Conservation (phyloP, 2,888 invertebrate species). For the Nemotelus nigrinus region DNA sequence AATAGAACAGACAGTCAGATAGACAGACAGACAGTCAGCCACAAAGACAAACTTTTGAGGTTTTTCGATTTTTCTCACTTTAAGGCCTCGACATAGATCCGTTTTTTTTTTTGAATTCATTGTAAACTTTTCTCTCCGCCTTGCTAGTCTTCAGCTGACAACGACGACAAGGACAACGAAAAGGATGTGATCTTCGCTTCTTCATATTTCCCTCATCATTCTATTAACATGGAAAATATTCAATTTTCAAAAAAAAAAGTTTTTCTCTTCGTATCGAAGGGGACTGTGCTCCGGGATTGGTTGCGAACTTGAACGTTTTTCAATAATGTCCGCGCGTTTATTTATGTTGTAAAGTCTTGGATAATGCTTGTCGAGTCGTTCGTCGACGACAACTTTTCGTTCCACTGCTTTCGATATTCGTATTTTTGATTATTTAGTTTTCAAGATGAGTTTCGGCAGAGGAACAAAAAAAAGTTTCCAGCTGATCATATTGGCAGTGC, state of each 20-base stretch:
- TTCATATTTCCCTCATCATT: constrained; percentile 5
- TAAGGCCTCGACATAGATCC: neutral
- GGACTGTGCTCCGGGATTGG: too few species aligned
- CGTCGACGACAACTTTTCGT: too few species aligned
- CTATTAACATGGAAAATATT: constrained; percentile 17
- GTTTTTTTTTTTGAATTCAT: neutral
- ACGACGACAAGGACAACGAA: neutral
- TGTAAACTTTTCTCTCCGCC: neutral
- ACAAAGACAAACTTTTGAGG: constrained; percentile 15
- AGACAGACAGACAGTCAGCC: neutral
- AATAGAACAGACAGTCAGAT: constrained; percentile 1
- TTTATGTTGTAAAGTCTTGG: too few species aligned
- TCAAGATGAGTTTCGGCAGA: too few species aligned
- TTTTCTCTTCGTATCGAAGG: neutral
- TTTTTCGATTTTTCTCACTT: constrained; percentile 4
- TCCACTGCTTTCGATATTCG: too few species aligned
- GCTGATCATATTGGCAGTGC: too few species aligned
- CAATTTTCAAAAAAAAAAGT: neutral
- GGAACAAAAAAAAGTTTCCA: too few species aligned
- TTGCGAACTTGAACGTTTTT: too few species aligned
- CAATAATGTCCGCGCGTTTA: too few species aligned
- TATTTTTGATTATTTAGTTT: too few species aligned
- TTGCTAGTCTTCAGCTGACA: too few species aligned
- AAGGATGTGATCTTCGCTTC: constrained; percentile 2
- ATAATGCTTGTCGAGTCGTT: too few species aligned